Conservation (phyloP, 2,113 vertebrate genomes). For the Corydoras maculifer region DNA sequence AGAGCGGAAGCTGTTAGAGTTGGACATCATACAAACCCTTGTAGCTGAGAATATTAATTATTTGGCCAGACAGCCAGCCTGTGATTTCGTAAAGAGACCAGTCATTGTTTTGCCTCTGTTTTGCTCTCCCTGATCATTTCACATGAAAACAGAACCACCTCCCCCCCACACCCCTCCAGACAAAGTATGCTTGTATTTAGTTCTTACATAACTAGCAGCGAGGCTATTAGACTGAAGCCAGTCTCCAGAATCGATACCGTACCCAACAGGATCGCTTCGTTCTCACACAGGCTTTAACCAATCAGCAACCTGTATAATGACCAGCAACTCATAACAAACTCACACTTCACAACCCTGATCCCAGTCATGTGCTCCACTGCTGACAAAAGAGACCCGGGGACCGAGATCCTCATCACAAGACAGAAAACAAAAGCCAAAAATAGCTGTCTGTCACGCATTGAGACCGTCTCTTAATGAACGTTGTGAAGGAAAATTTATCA, state of each 20-base stretch:
- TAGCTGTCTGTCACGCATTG: not conserved
- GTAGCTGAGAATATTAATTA: slow-evolving; percentile 4
- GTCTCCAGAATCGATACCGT: slow-evolving; percentile 2
- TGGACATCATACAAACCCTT: too few species aligned
- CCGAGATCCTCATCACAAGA: slow-evolving; percentile 4
- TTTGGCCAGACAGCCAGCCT: not conserved
- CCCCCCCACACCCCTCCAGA: slow-evolving; percentile 1
- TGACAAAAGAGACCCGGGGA: not conserved
- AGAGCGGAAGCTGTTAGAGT: too few species aligned
- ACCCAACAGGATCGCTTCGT: not conserved
- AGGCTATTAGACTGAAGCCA: slow-evolving; percentile 1
- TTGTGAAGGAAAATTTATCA: not conserved
- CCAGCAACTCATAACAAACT: not conserved
- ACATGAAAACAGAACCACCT: slow-evolving; percentile 2
- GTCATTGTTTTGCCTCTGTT: not conserved
- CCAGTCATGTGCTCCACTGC: slow-evolving; percentile 3
- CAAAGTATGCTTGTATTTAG: slow-evolving; percentile 34
- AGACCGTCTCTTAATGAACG: slow-evolving; percentile 1
- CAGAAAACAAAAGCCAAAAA: slow-evolving; percentile 15
- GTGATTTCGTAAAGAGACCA: not conserved
- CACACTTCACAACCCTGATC: not conserved
- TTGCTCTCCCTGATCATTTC: slow-evolving; percentile 2
- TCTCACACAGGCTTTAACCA: not conserved
- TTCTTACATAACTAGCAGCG: slow-evolving; percentile 29
- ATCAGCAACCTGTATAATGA: slow-evolving; percentile 1